Conservation (phyloP, 2,113 vertebrate genomes). For the Zosterops lateralis region DNA sequence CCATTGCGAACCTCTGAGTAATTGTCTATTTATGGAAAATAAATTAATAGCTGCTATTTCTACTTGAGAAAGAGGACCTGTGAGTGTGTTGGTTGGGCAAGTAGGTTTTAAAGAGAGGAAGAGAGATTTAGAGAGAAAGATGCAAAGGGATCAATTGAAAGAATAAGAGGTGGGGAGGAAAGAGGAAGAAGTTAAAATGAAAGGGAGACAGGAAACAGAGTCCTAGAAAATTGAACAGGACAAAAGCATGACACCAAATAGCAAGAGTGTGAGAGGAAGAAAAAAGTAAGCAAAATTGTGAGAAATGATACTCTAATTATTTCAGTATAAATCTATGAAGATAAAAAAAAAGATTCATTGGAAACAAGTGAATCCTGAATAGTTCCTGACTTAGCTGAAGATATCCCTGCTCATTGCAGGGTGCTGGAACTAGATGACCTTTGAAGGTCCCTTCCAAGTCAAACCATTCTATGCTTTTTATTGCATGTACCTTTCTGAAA, state of each 20-base stretch:
- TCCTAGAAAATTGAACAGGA: background rate
- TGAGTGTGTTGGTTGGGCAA: background rate
- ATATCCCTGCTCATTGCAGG: background rate
- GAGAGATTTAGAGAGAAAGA: background rate
- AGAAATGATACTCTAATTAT: background rate
- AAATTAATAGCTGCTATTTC: slow-evolving; percentile 67
- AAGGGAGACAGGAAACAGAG: background rate
- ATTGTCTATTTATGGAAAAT: slow-evolving; percentile 71
- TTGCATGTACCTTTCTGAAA: background rate
- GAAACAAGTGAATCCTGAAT: background rate
- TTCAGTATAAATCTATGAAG: background rate
- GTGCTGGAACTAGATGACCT: background rate
- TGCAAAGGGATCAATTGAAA: background rate
- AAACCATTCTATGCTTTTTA: background rate
- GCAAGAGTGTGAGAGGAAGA: background rate
- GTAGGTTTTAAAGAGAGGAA: background rate
- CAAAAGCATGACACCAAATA: background rate
- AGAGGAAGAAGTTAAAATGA: background rate
- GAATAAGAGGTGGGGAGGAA: background rate
- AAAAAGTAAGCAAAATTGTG: background rate
- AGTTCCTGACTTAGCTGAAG: background rate
- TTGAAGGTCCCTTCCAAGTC: background rate
- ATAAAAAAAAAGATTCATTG: background rate
- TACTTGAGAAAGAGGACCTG: background rate
- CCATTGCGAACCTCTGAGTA: slow-evolving; percentile 51